These are phyloP conservation scores for Orestias chungarensis DNA, from an alignment of 2,797 vertebrate species.

Conservation along the genomic window DNA sequence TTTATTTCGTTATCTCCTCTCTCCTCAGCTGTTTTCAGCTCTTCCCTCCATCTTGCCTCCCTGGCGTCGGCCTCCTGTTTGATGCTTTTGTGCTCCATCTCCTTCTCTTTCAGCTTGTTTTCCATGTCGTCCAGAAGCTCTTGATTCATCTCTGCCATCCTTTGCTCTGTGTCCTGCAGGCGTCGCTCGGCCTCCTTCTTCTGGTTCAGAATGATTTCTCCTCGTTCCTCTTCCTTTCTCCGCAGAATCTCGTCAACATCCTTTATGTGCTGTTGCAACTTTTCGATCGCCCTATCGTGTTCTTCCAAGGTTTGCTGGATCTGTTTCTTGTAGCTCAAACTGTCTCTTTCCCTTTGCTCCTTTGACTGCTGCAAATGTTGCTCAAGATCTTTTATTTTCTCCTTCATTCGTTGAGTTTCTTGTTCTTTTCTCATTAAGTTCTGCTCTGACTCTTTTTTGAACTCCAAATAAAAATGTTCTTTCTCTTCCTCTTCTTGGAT, in stretches of 20 bases:
- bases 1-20: slow-evolving; percentile 33
- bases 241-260: slow-evolving; percentile 53
- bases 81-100: slow-evolving; percentile 34
- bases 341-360: slow-evolving; percentile 23
- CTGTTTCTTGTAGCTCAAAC: slow-evolving; percentile 18
- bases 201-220: slow-evolving; percentile 44
- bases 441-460: slow-evolving; percentile 15
- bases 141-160: slow-evolving; percentile 46
- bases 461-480: neutral
- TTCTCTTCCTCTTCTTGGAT: slow-evolving; percentile 32
- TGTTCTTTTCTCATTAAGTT: slow-evolving; percentile 28
- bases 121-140: slow-evolving; percentile 35
- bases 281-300: slow-evolving; percentile 21
- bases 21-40: slow-evolving; percentile 43
- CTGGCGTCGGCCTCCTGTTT: slow-evolving; percentile 30
- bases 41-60: slow-evolving; percentile 56
- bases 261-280: slow-evolving; percentile 37
- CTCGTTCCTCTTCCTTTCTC: slow-evolving; percentile 56
- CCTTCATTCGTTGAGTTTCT: slow-evolving; percentile 11
- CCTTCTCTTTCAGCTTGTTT: slow-evolving; percentile 41
- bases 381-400: slow-evolving; percentile 12
- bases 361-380: neutral
- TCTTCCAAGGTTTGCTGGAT: slow-evolving; percentile 33
- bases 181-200: slow-evolving; percentile 51
- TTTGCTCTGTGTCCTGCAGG: slow-evolving; percentile 37